These are phyloP conservation scores for Drosophila truncata DNA, from an alignment of 1,140 invertebrate species.

Conservation along the genomic window DNA sequence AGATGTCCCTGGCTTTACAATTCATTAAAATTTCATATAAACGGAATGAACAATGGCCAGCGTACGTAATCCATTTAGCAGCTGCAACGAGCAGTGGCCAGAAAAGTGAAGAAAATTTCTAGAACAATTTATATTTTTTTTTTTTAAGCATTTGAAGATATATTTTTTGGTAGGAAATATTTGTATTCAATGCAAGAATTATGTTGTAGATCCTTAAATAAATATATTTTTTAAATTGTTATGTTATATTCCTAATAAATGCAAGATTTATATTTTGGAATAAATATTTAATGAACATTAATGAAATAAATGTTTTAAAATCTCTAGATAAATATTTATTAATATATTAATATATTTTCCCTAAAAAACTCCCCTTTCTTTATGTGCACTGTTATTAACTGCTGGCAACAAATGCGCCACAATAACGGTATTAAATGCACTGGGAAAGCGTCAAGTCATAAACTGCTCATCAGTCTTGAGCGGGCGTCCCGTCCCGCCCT, in stretches of 20 bases:
- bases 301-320: too few relatives aligned
- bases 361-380: neutral
- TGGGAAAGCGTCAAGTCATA: conserved; percentile 79
- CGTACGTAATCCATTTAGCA: conserved; percentile 62
- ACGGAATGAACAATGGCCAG: conserved; percentile 44
- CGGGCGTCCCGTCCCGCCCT: neutral
- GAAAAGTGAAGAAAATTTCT: neutral
- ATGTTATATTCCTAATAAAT: too few relatives aligned
- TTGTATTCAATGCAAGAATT: neutral
- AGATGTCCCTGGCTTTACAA: conserved; percentile 63
- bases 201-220: accelerated
- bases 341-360: too few relatives aligned
- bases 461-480: conserved; percentile 80
- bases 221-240: neutral
- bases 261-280: too few relatives aligned
- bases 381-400: conserved; percentile 62
- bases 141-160: neutral
- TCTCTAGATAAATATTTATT: neutral
- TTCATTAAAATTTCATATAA: conserved; percentile 77
- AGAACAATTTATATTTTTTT: too few relatives aligned
- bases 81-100: too few relatives aligned
- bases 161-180: neutral
- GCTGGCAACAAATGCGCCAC: conserved; percentile 70
- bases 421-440: conserved; percentile 71
- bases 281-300: too few relatives aligned